These are phyloP conservation scores for Prunella strophiata DNA, from an alignment of 2,797 vertebrate genomes.

Conservation along the genomic window DNA sequence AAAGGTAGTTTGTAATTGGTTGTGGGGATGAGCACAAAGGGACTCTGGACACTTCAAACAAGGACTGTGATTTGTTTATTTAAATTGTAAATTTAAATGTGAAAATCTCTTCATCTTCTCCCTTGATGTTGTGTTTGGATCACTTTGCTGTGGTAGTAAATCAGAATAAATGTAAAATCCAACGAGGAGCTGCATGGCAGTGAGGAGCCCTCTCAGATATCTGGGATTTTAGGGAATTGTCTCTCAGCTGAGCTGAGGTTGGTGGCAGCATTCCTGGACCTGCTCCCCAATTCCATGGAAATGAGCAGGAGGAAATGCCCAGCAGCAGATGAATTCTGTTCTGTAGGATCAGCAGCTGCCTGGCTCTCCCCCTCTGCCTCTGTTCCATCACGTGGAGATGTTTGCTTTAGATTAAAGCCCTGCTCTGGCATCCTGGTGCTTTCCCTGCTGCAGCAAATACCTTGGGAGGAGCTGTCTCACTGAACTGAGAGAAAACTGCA, in stretches of 20 bases:
- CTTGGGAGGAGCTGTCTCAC: background rate
- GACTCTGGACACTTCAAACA: background rate
- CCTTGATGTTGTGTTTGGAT: background rate
- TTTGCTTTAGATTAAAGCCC: slow-evolving; percentile 59
- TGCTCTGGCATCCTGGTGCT: background rate
- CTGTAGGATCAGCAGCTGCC: background rate
- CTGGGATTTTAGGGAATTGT: background rate
- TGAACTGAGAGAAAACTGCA: background rate
- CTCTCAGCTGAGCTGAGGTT: background rate
- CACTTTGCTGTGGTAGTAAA: background rate
- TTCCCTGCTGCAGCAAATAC: slow-evolving; percentile 32
- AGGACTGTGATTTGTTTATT: background rate
- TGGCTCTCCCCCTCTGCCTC: background rate
- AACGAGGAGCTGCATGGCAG: background rate
- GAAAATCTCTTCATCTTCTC: background rate
- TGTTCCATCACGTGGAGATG: slow-evolving; percentile 20
- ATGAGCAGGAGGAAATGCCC: background rate
- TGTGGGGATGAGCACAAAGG: background rate
- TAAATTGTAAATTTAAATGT: background rate
- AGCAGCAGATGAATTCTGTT: background rate
- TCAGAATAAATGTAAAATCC: background rate
- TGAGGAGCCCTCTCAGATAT: background rate
- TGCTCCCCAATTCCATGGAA: background rate
- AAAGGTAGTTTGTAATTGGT: background rate
- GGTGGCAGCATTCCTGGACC: background rate